Conservation (phyloP, 2,113 vertebrate genomes). For the Marcusenius ussheri region DNA sequence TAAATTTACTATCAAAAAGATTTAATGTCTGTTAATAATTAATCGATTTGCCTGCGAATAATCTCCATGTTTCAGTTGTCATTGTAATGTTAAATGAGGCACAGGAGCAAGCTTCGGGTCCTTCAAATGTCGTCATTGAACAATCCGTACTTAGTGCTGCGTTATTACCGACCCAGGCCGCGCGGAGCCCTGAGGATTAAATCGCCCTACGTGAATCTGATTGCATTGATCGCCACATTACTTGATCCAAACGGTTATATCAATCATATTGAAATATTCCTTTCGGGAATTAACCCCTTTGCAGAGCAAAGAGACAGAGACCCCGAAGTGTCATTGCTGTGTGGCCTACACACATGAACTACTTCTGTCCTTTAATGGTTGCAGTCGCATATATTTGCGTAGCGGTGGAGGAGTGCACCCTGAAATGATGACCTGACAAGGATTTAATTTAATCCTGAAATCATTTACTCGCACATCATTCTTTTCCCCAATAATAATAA, state of each 20-base stretch:
- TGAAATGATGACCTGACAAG: background rate
- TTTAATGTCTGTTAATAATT: background rate
- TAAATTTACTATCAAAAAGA: background rate
- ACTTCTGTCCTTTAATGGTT: background rate
- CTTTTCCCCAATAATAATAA: background rate
- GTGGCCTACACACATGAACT: background rate
- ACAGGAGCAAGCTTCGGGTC: background rate
- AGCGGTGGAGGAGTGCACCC: background rate
- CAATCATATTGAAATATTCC: background rate
- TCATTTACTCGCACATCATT: background rate
- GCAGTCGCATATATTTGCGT: background rate
- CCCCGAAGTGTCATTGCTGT: constrained; percentile 10
- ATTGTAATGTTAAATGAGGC: background rate
- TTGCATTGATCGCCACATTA: background rate
- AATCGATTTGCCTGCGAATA: background rate
- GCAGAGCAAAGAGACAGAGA: background rate
- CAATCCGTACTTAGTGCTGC: background rate
- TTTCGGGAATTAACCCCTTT: background rate
- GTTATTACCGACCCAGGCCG: background rate
- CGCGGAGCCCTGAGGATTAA: background rate
- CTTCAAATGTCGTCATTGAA: background rate
- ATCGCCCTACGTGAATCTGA: background rate
- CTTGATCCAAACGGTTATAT: background rate
- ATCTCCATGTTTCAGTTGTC: background rate
- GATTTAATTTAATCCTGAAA: background rate